phyloP scores from a whole-genome alignment of 2,888 invertebrate species.

The Parasteatoda lunata region DNA sequence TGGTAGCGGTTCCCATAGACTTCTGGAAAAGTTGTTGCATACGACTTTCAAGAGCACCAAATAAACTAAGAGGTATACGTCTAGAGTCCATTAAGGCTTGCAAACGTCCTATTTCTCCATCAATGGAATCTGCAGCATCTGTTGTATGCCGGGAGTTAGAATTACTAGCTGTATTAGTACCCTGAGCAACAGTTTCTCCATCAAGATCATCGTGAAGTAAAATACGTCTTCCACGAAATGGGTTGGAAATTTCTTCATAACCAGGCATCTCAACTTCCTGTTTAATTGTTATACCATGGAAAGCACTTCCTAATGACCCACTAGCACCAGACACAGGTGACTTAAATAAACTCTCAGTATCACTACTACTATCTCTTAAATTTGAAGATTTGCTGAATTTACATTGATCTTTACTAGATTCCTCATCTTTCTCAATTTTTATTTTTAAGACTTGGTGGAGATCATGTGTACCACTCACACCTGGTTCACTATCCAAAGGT shows the following conservation, averaged over 20 bases:
- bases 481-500: slow-evolving; percentile 80
- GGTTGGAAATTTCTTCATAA: slow-evolving; percentile 53
- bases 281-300: slow-evolving; percentile 25
- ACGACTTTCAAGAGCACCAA: slow-evolving; percentile 94
- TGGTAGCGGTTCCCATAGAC: slow-evolving; percentile 90
- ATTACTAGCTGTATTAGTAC: slow-evolving; percentile 40
- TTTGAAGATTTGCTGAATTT: slow-evolving; percentile 40
- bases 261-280: slow-evolving; percentile 64
- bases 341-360: slow-evolving; percentile 74
- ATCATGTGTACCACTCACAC: slow-evolving; percentile 77
- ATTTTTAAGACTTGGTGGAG: slow-evolving; percentile 19
- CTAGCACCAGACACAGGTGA: slow-evolving; percentile 71
- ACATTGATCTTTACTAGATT: slow-evolving; percentile 23
- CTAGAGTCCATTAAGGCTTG: slow-evolving; percentile 95
- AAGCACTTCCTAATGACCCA: slow-evolving; percentile 56
- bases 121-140: slow-evolving; percentile 82
- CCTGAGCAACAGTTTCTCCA: slow-evolving; percentile 19
- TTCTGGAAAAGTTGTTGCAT: slow-evolving; percentile 97
- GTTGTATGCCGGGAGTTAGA: slow-evolving; percentile 68
- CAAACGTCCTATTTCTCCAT: slow-evolving; percentile 94
- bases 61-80: slow-evolving; percentile 94
- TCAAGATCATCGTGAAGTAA: slow-evolving; percentile 18
- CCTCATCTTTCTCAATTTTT: slow-evolving; percentile 34
- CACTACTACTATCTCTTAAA: slow-evolving; percentile 76
- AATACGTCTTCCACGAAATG: slow-evolving; percentile 22